Evolutionary conservation across 2,888 invertebrate species (phyloP).

Genomic region (Apamea monoglypha): DNA sequence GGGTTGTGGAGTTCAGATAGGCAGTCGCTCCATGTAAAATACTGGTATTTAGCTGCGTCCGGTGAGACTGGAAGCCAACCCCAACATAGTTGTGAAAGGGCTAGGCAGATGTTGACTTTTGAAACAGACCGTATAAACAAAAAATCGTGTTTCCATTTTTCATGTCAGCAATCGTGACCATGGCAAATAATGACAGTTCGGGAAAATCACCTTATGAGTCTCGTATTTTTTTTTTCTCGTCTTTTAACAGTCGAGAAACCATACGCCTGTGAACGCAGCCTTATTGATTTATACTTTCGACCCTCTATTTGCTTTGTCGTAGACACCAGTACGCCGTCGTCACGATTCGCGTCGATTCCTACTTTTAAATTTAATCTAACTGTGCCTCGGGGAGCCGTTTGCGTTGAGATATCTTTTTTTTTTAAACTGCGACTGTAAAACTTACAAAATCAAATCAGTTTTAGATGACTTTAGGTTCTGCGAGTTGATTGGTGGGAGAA

Average conservation of each 20-base stretch:
- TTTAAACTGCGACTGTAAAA: slow-evolving; percentile 32
- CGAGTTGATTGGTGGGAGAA: not conserved
- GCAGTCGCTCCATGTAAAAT: too few species aligned
- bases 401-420: slow-evolving; percentile 35
- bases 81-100: too few species aligned
- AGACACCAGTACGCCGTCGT: slow-evolving; percentile 14
- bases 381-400: slow-evolving; percentile 45
- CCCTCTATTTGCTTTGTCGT: slow-evolving; percentile 25
- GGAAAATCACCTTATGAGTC: not conserved
- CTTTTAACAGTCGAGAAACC: not conserved
- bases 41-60: too few species aligned
- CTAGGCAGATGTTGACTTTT: not conserved
- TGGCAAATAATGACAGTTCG: not conserved
- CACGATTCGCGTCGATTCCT: slow-evolving; percentile 38
- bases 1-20: too few species aligned
- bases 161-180: not conserved
- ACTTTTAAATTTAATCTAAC: slow-evolving; percentile 53
- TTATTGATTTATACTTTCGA: slow-evolving; percentile 37
- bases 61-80: too few species aligned
- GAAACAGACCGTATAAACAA: not conserved
- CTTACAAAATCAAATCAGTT: slow-evolving; percentile 27
- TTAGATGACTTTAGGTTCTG: slow-evolving; percentile 3
- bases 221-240: not conserved
- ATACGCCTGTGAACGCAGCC: not conserved
- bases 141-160: not conserved